Conservation (phyloP, 2,888 invertebrate genomes). For the Sylvicola cinctus region DNA sequence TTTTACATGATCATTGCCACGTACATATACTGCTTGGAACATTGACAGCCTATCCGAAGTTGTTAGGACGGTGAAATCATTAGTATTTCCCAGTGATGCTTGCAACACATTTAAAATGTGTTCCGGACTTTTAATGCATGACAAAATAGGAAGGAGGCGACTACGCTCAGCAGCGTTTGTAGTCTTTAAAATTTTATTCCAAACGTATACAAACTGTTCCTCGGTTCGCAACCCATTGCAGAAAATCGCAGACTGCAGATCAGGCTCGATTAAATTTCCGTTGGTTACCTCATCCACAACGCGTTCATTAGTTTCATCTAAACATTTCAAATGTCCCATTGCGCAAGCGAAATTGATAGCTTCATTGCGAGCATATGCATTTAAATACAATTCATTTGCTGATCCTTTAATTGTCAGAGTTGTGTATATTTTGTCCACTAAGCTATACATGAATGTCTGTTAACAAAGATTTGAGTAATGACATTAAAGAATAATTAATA, state of each 20-base stretch:
- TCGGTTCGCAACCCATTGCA: slow-evolving; percentile 23
- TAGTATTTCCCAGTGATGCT: not conserved
- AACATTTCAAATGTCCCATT: not conserved
- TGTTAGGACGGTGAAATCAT: not conserved
- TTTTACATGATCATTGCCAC: not conserved
- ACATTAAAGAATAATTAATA: too few species aligned
- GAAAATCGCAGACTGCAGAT: slow-evolving; percentile 18
- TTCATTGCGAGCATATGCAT: not conserved
- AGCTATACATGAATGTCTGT: too few species aligned
- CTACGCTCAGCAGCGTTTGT: slow-evolving; percentile 36
- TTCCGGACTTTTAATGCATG: slow-evolving; percentile 35
- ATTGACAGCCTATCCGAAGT: not conserved
- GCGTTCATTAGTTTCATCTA: not conserved
- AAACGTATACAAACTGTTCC: slow-evolving; percentile 39
- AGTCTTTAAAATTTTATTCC: slow-evolving; percentile 29
- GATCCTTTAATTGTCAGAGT: too few species aligned
- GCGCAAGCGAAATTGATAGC: not conserved
- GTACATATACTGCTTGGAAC: not conserved
- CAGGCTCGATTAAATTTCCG: slow-evolving; percentile 14
- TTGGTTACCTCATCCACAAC: slow-evolving; percentile 4
- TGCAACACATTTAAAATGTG: not conserved
- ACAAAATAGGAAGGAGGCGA: slow-evolving; percentile 37
- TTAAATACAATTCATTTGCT: too few species aligned
- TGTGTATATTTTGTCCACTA: too few species aligned
- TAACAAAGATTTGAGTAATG: too few species aligned